Evolutionary conservation across 2,113 vertebrate genomes (phyloP).

Genomic region (Lycaon pictus): DNA sequence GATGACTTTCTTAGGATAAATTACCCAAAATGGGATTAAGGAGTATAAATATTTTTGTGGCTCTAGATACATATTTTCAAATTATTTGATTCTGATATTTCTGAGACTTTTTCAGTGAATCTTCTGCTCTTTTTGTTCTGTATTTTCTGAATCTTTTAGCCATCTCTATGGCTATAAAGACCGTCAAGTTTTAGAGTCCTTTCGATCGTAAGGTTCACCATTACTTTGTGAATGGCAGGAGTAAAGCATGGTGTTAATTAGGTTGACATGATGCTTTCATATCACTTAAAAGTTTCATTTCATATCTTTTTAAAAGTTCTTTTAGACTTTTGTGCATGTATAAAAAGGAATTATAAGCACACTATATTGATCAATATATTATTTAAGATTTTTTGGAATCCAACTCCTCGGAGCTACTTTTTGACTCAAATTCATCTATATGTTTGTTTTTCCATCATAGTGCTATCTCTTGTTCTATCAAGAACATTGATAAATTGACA

Average conservation of each 20-base stretch:
- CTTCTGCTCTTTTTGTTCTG: neutral
- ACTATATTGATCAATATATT: neutral
- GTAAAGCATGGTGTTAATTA: neutral
- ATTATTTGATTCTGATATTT: neutral
- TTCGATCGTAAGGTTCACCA: neutral
- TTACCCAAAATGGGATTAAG: neutral
- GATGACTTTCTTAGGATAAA: slow-evolving; percentile 5
- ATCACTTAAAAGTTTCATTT: slow-evolving; percentile 44
- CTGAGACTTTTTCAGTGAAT: neutral
- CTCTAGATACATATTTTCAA: neutral
- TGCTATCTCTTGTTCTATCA: neutral
- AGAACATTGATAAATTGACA: neutral
- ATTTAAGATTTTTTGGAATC: slow-evolving; percentile 21
- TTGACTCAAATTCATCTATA: neutral
- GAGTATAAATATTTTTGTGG: slow-evolving; percentile 11
- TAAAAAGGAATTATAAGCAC: neutral
- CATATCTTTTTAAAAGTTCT: neutral
- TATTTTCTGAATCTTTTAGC: neutral
- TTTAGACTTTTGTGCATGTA: neutral
- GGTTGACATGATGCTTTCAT: neutral
- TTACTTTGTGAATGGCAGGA: neutral
- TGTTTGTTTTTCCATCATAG: neutral
- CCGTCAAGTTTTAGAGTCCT: neutral
- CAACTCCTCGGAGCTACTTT: neutral
- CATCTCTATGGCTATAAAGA: neutral